Base-by-base conservation (phyloP, 1,140 invertebrate genomes). In the Calliopsis andreniformis region DNA sequence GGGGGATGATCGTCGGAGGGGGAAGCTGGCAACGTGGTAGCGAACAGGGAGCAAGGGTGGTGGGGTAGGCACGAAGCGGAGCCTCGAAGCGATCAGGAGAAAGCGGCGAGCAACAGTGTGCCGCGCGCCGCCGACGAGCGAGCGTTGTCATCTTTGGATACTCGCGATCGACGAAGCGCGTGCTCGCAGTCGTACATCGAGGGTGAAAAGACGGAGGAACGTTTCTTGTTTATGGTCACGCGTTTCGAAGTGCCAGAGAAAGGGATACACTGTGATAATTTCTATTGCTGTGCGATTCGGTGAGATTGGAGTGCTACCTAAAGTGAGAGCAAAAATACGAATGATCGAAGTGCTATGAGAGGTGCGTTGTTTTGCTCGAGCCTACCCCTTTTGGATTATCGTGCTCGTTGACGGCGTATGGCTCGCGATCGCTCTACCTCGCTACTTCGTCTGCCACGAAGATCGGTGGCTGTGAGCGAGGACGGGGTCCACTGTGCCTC, bases 81-180 rank as follows among this genome's bases (percentile, higher is more conserved):
- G 73, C 76, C 58, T 73, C 58, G 47, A 78, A 79, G 58, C 53
- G 53, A 47, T 64, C 71, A 78, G 63, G 62, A 68, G 80, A 87
- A 67, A 79, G 75, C 61, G 42, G 72, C 59, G 86, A 89, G 89
- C 89, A 90, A 90, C 89, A 90, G 89, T 90, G 87, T 90, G 88
- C 87, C 87, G 89, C 87, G 89, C 87, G 88, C 82, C 86, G 80
- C 80, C 83, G 76, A 63, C 43, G 51, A 83, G 81, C 51, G 82
- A 86, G 59, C 66, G 56, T 88, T 56, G 67, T 66, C 49, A 49
- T n/a, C n/a, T n/a, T 23, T 6, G 2, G 5, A 8, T 3, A 12
- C 7, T 0, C 12, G n/a, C 3, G 6, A 0, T 8, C 25, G 2
- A 0, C 6, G 4, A 2, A 45, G 16, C 49, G 59, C 51, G 71